A percentile compares a stretch with the other conserved stretches of the same genome.
Conservation (phyloP, 2,113 vertebrate genomes). For the Poeciliopsis retropinna region DNA sequence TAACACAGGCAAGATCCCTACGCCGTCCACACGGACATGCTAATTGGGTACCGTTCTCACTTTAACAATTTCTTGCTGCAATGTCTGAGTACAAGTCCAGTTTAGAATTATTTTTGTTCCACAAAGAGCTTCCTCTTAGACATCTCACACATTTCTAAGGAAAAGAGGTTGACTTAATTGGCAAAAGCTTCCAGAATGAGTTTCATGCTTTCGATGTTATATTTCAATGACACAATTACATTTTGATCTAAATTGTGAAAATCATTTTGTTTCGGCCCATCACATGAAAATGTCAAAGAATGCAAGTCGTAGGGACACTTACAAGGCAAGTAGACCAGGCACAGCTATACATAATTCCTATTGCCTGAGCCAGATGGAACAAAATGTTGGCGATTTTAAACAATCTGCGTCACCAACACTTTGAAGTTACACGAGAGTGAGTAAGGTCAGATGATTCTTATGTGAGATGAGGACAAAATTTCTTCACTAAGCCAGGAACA, state of each 20-base stretch:
- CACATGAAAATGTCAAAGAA: background rate
- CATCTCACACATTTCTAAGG: too few species aligned
- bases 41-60: too few species aligned
- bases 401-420: background rate
- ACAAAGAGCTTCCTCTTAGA: too few species aligned
- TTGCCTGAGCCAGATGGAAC: background rate
- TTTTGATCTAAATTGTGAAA: background rate
- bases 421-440: constrained; percentile 49
- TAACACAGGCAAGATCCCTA: too few species aligned
- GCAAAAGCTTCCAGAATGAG: too few species aligned
- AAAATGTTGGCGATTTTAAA: constrained; percentile 10
- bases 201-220: too few species aligned
- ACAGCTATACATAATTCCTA: background rate
- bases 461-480: constrained; percentile 37
- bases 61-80: too few species aligned
- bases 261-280: background rate
- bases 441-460: constrained; percentile 34
- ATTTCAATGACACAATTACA: too few species aligned
- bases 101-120: too few species aligned
- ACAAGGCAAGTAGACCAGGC: background rate
- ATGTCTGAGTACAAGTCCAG: too few species aligned
- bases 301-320: background rate
- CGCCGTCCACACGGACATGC: too few species aligned
- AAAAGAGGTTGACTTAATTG: too few species aligned
- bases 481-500: constrained; percentile 1